phyloP scores from a whole-genome alignment of 2,888 invertebrate species.

The Drosophila bunnanda region DNA sequence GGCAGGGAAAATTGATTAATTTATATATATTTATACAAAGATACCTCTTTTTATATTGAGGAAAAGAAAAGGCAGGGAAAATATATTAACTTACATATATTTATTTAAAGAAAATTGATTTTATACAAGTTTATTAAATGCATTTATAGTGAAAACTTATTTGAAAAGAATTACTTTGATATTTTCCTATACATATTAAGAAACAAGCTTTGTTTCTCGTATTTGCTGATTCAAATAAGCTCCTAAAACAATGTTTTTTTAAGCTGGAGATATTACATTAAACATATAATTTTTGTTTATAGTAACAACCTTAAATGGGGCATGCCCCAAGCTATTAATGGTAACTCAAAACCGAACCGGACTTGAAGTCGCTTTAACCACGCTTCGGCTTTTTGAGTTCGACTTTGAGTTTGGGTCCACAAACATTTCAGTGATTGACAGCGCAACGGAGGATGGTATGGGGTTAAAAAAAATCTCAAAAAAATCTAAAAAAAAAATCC shows the following conservation, averaged over 20 bases:
- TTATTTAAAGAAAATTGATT: not conserved
- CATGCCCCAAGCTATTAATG: slow-evolving; percentile 3
- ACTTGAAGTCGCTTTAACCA: slow-evolving; percentile 52
- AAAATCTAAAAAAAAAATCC: not conserved
- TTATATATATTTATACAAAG: not conserved
- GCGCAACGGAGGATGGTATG: slow-evolving; percentile 31
- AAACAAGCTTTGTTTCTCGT: not conserved
- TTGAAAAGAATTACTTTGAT: not conserved
- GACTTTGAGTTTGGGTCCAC: slow-evolving; percentile 49
- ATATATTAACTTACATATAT: not conserved
- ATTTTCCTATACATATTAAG: not conserved
- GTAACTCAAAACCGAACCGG: slow-evolving; percentile 30
- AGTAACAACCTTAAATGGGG: not conserved
- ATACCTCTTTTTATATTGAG: not conserved
- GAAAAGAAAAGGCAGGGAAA: not conserved
- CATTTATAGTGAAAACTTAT: not conserved
- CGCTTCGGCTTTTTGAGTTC: slow-evolving; percentile 49
- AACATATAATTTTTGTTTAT: not conserved
- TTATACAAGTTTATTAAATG: not conserved
- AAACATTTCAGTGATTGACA: slow-evolving; percentile 65
- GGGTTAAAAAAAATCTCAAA: slow-evolving; percentile 10
- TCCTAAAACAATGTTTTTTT: not conserved
- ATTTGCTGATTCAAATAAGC: not conserved
- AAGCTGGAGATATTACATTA: not conserved
- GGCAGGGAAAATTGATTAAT: not conserved